Percentiles rank a stretch among this genome's conserved stretches.
Evolutionary conservation across 2,888 invertebrate species (phyloP).

Genomic region (Toxonevra muliebris): DNA sequence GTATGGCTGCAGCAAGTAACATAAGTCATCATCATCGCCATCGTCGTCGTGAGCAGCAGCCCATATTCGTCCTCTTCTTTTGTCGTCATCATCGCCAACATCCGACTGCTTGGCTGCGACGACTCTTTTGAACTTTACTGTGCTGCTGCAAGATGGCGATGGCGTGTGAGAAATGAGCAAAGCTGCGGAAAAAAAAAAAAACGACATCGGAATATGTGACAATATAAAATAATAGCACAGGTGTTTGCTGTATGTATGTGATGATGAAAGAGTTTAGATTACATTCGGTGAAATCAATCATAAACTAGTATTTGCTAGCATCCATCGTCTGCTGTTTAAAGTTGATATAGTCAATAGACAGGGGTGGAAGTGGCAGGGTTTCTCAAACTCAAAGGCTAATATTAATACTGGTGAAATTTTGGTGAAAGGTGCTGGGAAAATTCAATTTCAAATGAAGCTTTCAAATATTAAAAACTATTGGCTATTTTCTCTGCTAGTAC

Average conservation of each 20-base stretch:
- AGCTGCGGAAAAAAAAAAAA: not conserved
- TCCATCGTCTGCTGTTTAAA: not conserved
- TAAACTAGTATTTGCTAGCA: slow-evolving; percentile 13
- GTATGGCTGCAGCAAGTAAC: slow-evolving; percentile 55
- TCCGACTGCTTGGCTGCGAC: not conserved
- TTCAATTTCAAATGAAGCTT: too few relatives aligned
- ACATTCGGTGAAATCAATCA: slow-evolving; percentile 28
- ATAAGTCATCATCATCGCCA: slow-evolving; percentile 50
- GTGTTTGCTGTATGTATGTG: slow-evolving; percentile 45
- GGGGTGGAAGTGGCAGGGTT: too few relatives aligned
- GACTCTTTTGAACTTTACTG: not conserved
- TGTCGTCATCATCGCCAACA: slow-evolving; percentile 13
- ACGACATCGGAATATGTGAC: slow-evolving; percentile 46
- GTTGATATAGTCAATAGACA: too few relatives aligned
- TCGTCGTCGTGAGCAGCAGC: not conserved
- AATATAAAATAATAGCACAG: slow-evolving; percentile 61
- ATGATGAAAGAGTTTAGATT: slow-evolving; percentile 48
- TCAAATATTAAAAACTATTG: too few relatives aligned
- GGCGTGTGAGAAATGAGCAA: not conserved
- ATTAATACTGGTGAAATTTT: too few relatives aligned
- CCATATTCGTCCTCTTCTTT: not conserved
- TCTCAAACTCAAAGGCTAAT: too few relatives aligned
- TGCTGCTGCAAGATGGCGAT: slow-evolving; percentile 1
- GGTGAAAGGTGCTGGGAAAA: too few relatives aligned
- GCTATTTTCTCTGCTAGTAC: too few relatives aligned